phyloP scores from a whole-genome alignment of 2,113 vertebrate genomes.

The Pluvianellus socialis region DNA sequence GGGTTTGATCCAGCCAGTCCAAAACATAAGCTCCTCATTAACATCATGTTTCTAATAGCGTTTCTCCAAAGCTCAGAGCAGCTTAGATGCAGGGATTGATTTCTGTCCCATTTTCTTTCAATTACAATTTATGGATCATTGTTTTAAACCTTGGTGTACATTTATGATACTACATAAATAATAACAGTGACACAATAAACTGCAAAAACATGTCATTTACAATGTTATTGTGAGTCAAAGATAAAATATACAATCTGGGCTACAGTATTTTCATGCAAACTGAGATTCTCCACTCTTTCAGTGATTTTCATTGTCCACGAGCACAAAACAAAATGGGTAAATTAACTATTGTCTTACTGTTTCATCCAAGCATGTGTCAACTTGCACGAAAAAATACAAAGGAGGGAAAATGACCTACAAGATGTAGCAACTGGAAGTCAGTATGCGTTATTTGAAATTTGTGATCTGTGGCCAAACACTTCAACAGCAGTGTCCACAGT shows the following conservation, averaged over 20 bases:
- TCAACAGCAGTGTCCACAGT: neutral
- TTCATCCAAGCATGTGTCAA: neutral
- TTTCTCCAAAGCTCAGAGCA: neutral
- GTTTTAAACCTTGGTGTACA: neutral
- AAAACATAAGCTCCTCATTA: neutral
- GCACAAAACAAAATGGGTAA: neutral
- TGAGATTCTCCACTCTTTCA: neutral
- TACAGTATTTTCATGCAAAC: neutral
- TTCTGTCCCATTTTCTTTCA: neutral
- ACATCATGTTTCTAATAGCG: neutral
- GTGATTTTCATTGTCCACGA: neutral
- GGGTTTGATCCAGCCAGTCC: neutral
- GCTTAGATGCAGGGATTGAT: neutral
- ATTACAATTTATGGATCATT: neutral
- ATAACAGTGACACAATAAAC: neutral
- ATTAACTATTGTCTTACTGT: neutral
- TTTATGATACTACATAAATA: conserved; percentile 9
- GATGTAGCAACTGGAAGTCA: neutral
- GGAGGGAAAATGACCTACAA: neutral
- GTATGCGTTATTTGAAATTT: neutral
- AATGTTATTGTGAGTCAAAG: neutral
- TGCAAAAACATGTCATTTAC: neutral
- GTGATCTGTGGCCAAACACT: neutral
- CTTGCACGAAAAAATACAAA: neutral
- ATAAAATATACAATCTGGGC: conserved; percentile 24